A percentile compares a stretch with the other conserved stretches of the same genome.
Conservation (phyloP, 2,797 vertebrate genomes). For the Acanthurus tractus region DNA sequence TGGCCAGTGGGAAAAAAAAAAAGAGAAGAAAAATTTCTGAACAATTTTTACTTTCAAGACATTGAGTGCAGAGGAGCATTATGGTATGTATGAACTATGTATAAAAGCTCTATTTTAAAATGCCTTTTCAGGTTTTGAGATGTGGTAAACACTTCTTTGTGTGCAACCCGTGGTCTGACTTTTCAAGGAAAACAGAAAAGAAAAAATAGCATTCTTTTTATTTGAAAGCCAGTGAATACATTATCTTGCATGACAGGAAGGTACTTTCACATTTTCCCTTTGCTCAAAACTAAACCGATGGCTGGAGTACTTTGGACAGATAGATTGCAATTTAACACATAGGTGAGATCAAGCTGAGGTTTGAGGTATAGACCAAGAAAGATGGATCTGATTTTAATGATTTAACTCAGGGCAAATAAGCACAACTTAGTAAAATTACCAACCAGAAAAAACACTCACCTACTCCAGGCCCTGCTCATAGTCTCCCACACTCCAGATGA, state of each 20-base stretch:
- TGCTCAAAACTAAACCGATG: not conserved
- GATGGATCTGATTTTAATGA: slow-evolving; percentile 33
- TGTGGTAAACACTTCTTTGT: slow-evolving; percentile 4
- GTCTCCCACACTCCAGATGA: slow-evolving; percentile 7
- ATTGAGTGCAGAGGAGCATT: not conserved
- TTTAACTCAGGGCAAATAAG: slow-evolving; percentile 10
- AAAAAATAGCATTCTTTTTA: not conserved
- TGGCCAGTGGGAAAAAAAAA: not conserved
- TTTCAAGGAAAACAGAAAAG: not conserved
- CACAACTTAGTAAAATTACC: slow-evolving; percentile 15
- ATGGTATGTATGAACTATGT: not conserved
- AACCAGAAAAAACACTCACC: slow-evolving; percentile 21
- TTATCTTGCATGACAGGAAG: not conserved
- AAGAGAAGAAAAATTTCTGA: not conserved
- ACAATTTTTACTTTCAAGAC: not conserved
- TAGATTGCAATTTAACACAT: slow-evolving; percentile 2
- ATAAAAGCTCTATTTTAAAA: not conserved
- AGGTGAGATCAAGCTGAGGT: not conserved
- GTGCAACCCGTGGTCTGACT: not conserved
- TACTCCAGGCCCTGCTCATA: not conserved
- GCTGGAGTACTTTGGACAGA: slow-evolving; percentile 1
- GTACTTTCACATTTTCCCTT: not conserved
- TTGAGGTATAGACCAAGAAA: not conserved
- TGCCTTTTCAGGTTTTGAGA: not conserved
- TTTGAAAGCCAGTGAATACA: not conserved